Evolutionary conservation across 1,140 invertebrate genomes (phyloP).

Genomic region (Drosophila nikananu): DNA sequence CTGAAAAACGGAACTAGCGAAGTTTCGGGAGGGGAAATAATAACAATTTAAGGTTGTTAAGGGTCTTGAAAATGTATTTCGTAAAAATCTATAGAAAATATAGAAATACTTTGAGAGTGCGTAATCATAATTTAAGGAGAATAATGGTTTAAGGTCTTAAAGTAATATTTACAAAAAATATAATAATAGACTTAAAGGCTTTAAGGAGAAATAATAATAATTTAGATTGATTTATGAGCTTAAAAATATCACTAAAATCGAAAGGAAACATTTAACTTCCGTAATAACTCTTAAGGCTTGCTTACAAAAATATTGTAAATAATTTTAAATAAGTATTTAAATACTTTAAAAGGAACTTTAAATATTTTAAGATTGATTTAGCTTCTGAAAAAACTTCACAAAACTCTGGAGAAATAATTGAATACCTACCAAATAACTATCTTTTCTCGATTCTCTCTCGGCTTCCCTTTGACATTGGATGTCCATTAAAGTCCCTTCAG

Average conservation of each 20-base stretch:
- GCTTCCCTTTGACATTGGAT: slow-evolving; percentile 29
- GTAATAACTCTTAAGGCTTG: background rate
- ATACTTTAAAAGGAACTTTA: background rate
- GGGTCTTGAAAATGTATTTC: background rate
- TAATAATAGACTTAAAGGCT: background rate
- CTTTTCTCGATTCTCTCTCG: background rate
- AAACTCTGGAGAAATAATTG: background rate
- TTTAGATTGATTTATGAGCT: background rate
- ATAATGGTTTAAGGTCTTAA: background rate
- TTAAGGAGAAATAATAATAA: background rate
- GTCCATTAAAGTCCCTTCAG: slow-evolving; percentile 57
- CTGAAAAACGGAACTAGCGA: background rate
- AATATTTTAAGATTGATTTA: background rate
- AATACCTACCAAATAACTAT: background rate
- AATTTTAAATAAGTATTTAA: background rate
- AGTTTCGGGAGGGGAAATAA: background rate
- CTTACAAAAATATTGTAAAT: background rate
- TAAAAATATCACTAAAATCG: background rate
- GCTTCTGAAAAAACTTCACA: background rate
- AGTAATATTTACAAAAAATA: background rate
- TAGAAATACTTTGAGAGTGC: background rate
- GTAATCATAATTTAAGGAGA: background rate
- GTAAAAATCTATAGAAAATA: background rate
- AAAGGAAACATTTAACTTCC: background rate
- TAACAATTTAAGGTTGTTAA: background rate